Percentiles rank a stretch among this genome's conserved stretches.
Evolutionary conservation across 1,140 invertebrate species (phyloP).

Genomic region (Paracyclopina nana): DNA sequence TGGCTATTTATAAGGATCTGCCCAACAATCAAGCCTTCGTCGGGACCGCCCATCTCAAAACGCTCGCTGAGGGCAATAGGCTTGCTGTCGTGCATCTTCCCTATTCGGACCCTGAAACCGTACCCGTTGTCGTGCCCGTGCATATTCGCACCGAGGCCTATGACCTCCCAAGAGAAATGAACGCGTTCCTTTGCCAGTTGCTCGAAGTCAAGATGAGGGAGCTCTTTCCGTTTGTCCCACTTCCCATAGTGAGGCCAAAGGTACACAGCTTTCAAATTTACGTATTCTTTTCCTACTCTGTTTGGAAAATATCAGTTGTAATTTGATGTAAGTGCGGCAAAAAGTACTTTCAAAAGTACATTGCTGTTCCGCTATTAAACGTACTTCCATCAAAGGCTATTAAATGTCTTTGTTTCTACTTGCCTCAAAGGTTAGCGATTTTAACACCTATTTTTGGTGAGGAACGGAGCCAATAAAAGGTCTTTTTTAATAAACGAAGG

Average conservation of each 20-base stretch:
- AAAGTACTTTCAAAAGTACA: too few relatives aligned
- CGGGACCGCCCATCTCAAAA: neutral
- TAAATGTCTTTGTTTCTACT: too few relatives aligned
- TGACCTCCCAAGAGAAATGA: neutral
- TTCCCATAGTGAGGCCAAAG: neutral
- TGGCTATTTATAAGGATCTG: neutral
- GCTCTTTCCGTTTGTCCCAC: neutral
- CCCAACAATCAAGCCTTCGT: conserved; percentile 2
- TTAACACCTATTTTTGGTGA: too few relatives aligned
- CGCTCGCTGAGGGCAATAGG: neutral
- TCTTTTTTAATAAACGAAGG: too few relatives aligned
- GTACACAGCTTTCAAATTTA: too few relatives aligned
- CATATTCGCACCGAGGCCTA: conserved; percentile 2
- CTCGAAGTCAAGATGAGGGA: conserved; percentile 1
- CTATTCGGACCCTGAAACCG: neutral
- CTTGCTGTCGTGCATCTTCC: neutral
- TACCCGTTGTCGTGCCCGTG: neutral
- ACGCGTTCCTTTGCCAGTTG: neutral
- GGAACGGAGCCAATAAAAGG: too few relatives aligned
- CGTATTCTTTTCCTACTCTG: too few relatives aligned
- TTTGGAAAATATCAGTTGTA: too few relatives aligned
- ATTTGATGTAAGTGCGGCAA: too few relatives aligned
- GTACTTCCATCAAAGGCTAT: too few relatives aligned
- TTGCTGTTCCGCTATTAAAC: too few relatives aligned
- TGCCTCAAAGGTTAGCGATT: too few relatives aligned